Evolutionary conservation across 2,797 vertebrate species (phyloP).

Genomic region (Petrocephalus schoutedeni): DNA sequence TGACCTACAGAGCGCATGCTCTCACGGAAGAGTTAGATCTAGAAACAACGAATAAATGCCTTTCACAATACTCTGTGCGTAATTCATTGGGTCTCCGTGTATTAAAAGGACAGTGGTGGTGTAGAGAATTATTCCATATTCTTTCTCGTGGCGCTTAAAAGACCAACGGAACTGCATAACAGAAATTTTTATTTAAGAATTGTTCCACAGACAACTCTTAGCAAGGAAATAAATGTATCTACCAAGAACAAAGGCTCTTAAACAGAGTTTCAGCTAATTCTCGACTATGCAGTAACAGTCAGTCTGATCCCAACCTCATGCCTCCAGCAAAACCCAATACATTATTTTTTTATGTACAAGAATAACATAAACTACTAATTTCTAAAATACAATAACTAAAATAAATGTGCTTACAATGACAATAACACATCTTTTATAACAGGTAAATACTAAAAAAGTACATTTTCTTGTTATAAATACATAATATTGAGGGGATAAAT

Average conservation of each 20-base stretch:
- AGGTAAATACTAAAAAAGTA: constrained; percentile 98
- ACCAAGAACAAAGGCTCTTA: constrained; percentile 86
- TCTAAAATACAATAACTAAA: constrained; percentile 97
- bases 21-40: constrained; percentile 30
- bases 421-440: constrained; percentile 86
- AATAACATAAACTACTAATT: constrained; percentile 89
- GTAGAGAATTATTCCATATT: constrained; percentile 2
- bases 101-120: not conserved
- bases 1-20: constrained; percentile 32
- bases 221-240: constrained; percentile 82
- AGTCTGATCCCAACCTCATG: constrained; percentile 72
- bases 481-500: constrained; percentile 87
- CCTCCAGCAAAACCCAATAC: constrained; percentile 90
- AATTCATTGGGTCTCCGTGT: not conserved
- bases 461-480: constrained; percentile 96
- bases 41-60: constrained; percentile 8
- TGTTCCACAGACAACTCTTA: constrained; percentile 89
- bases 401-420: constrained; percentile 88
- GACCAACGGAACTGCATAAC: constrained; percentile 77
- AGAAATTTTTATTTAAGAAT: constrained; percentile 99
- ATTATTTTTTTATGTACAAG: constrained; percentile 81
- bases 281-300: constrained; percentile 77
- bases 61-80: not conserved
- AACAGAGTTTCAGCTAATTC: constrained; percentile 74
- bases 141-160: constrained; percentile 36